Base-by-base conservation (phyloP, 2,888 invertebrate species). In the Asteroscopus sphinx region DNA sequence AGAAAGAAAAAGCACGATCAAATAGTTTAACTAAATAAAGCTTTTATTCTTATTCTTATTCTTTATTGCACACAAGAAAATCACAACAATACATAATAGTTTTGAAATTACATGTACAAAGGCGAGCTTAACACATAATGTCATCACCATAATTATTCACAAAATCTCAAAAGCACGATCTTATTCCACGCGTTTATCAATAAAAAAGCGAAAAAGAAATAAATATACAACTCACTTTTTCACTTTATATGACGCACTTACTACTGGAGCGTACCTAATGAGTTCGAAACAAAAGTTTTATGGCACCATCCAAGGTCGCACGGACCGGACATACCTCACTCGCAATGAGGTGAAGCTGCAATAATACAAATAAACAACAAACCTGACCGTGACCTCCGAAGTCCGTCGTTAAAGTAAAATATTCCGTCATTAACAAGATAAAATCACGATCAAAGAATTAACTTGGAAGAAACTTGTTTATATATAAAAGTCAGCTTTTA, bases 201-300 rank as follows among this genome's bases (percentile, higher is more conserved):
- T 21, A 21, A 21, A 21, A 21, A 4, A 21, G 21, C 21, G 4
- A 21, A 21, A 21, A 4, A 26, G 26, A 6, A 26, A 6, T 8
- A 8, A 8, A 26, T 6, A 6, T 8, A 26, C 4, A 3, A 9
- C 28, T 5, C 33, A 12, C 35, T 15, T 15, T 35, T 35, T 15
- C 7, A 15, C 7, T 28, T 9, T 1, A 8, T 7, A 8, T 1
- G 8, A 11, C 17, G n/a, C 3, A 5, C n/a, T 3, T 11, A 28
- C 30, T 11, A 28, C 39, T 30, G 28, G 21, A 46, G 32, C 36
- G 28, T 13, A 25, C 15, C 33, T 61, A 64, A 61, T 48, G 47
- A 68, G 26, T 61, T 61, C 30, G 17, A 47, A 52, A 64, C 68
- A 45, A 67, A 67, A 64, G 33, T 68, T 66, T 63, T 42, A 63